A percentile compares a stretch with the other conserved stretches of the same genome.
Conservation (phyloP, 2,888 invertebrate species). For the Microctonus aethiopoides region DNA sequence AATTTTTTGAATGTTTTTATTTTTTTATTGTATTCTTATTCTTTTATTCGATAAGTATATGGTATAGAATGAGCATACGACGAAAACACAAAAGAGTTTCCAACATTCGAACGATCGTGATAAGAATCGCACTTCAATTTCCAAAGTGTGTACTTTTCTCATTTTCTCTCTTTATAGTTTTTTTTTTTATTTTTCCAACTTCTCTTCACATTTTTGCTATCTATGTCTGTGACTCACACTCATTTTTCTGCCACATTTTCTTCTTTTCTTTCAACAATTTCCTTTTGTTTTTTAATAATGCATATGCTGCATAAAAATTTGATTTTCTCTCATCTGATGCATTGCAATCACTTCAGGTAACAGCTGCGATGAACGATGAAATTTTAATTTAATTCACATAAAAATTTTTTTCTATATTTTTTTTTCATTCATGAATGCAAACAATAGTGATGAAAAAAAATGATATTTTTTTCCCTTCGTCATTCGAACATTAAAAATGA, state of each 20-base stretch:
- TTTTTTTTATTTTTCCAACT: slow-evolving; percentile 5
- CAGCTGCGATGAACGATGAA: slow-evolving; percentile 9
- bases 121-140: background rate
- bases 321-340: background rate
- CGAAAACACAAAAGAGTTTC: slow-evolving; percentile 9
- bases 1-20: background rate
- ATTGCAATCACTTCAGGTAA: background rate
- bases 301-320: slow-evolving; percentile 6
- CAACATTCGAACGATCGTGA: background rate
- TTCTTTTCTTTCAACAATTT: background rate
- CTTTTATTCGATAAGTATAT: background rate
- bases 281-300: slow-evolving; percentile 22
- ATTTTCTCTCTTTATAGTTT: background rate
- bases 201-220: slow-evolving; percentile 23
- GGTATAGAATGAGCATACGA: background rate
- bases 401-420: background rate
- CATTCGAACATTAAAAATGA: background rate
- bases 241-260: slow-evolving; percentile 11
- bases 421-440: background rate
- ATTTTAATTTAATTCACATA: slow-evolving; percentile 11
- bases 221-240: slow-evolving; percentile 22
- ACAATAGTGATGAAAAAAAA: background rate
- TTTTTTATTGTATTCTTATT: slow-evolving; percentile 4
- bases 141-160: background rate
- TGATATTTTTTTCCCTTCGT: background rate